Percentiles rank a stretch among this genome's conserved stretches.
Conservation (phyloP, 92 coral and sea anemone genomes). For the Micromussa lordhowensis region DNA sequence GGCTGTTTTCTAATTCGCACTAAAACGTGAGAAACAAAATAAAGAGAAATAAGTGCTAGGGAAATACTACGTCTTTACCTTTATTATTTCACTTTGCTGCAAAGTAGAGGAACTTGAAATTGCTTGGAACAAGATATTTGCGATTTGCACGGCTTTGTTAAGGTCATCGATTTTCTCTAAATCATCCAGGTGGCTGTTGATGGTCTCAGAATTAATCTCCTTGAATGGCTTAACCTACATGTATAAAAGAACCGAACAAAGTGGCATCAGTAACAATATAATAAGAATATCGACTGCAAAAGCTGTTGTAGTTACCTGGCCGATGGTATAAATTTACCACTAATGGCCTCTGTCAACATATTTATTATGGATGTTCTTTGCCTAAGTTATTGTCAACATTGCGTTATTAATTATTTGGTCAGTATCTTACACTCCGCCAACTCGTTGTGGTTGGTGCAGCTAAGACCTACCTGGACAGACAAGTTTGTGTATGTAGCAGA, state of each 20-base stretch:
- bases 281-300: background rate
- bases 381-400: no score
- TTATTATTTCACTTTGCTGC: background rate
- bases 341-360: no score
- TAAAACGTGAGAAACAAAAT: background rate
- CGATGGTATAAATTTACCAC: no score
- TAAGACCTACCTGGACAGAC: slow-evolving; percentile 4
- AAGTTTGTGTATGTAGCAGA: background rate
- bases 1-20: no score
- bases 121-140: background rate
- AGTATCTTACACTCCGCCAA: no score
- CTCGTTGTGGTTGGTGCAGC: background rate
- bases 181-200: slow-evolving; percentile 2
- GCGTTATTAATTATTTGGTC: no score
- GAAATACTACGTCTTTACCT: background rate
- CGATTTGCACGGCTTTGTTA: background rate
- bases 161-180: background rate
- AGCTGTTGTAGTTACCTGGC: no score
- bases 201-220: background rate
- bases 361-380: no score
- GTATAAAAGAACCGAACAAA: background rate
- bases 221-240: background rate
- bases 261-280: background rate
- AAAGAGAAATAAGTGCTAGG: background rate
- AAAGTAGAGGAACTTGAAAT: background rate